Base-by-base conservation (phyloP, 2,888 invertebrate species). In the Homarus gammarus region DNA sequence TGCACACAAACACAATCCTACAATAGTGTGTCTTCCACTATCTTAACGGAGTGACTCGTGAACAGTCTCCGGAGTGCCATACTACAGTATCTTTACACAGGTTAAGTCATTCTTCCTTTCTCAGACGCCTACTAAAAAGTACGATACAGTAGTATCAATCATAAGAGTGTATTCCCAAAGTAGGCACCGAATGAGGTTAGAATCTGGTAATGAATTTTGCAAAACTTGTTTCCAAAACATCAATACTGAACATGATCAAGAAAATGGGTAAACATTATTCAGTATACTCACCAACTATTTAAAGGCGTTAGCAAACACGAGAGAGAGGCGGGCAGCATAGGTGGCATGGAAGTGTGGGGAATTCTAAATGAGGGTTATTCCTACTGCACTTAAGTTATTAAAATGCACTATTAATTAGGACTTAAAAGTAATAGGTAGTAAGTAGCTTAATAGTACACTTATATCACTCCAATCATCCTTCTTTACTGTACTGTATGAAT, bases 341-440 rank as follows among this genome's bases (percentile, higher is more conserved):
- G 56, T 56, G 56, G 56, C 56, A 56, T 56, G 56, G 56, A 56
- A 56, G 56, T 56, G 56, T 56, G 56, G 56, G 56, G 56, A 56
- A 56, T 56, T 56, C 56, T 56, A 56, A 56, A 56, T 56, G 56
- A 56, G 56, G 56, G 56, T 56, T 56, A 56, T 18, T 56, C 56
- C 22, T 56, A 18, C 18, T 56, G 18, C 15, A 22, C 22, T 12
- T 49, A 56, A 22, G 56, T 18, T 56, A 56, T 22, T 56, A 12
- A 12, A 56, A 22, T 56, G 56, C 56, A 56, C 22, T 22, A 56
- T 22, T 56, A 15, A 56, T 22, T 56, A 18, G 56, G 15, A 56
- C 56, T 56, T 56, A 56, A 56, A 49, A 56, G 22, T 22, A 22
- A 56, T 18, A 22, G 56, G 56, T 56, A 18, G 2, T 56, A 12